Conservation (phyloP, 2,888 invertebrate species). For the Nomada fabriciana region DNA sequence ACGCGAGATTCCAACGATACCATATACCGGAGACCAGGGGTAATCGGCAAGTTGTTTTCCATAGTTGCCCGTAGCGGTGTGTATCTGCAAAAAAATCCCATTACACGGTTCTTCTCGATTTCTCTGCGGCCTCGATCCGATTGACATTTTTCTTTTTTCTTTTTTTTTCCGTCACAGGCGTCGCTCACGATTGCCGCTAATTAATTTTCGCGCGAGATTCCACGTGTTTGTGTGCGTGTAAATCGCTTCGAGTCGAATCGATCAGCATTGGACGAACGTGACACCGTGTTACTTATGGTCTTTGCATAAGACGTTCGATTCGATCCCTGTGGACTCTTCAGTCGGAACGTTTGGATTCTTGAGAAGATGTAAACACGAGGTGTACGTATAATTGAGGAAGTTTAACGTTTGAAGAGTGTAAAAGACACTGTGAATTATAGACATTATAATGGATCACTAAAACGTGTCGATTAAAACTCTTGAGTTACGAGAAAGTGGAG, state of each 20-base stretch:
- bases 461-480: no score
- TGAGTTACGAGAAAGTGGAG: no score
- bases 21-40: constrained; percentile 36
- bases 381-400: not conserved
- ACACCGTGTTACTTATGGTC: not conserved
- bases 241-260: not conserved
- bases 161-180: not conserved
- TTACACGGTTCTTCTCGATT: constrained; percentile 47
- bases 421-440: not conserved
- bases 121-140: constrained; percentile 1
- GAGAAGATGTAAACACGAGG: no score
- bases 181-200: constrained; percentile 20
- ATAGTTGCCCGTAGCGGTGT: constrained; percentile 34
- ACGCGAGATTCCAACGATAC: constrained; percentile 54
- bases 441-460: not conserved
- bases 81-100: constrained; percentile 19
- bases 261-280: not conserved
- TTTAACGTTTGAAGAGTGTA: not conserved
- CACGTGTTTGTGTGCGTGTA: constrained; percentile 7
- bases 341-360: not conserved
- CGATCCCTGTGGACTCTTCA: no score
- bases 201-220: constrained; percentile 36
- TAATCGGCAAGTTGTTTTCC: constrained; percentile 43
- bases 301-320: not conserved
- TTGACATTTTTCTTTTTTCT: constrained; percentile 14